Percentiles rank a stretch among this genome's conserved stretches.
Conservation (phyloP, 2,888 invertebrate genomes). For the Crioceris asparagi region DNA sequence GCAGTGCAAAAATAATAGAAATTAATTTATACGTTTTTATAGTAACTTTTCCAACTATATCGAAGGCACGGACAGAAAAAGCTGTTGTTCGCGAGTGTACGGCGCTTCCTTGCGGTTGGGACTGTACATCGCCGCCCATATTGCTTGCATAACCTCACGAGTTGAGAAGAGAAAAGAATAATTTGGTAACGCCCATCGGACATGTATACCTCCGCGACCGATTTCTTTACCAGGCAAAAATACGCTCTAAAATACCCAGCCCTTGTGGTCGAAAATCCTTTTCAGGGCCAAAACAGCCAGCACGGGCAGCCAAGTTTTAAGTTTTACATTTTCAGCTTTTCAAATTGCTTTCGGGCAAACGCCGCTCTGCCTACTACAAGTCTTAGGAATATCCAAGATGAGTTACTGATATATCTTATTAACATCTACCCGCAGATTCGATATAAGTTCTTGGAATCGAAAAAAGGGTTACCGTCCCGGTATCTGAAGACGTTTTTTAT, state of each 20-base stretch:
- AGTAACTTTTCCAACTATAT: too few species aligned
- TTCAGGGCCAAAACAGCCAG: too few species aligned
- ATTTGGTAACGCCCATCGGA: slow-evolving; percentile 41
- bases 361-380: slow-evolving; percentile 28
- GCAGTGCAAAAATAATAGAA: too few species aligned
- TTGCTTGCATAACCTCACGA: slow-evolving; percentile 42
- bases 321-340: slow-evolving; percentile 34
- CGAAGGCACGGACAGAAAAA: too few species aligned
- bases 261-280: slow-evolving; percentile 25
- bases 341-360: slow-evolving; percentile 36
- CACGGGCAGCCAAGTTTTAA: slow-evolving; percentile 22
- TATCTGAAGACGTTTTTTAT: too few species aligned
- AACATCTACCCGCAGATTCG: too few species aligned
- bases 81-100: slow-evolving; percentile 15
- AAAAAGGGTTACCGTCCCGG: too few species aligned
- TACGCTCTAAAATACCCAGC: slow-evolving; percentile 30
- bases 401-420: slow-evolving; percentile 10
- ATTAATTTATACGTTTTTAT: too few species aligned
- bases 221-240: slow-evolving; percentile 38
- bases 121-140: slow-evolving; percentile 40
- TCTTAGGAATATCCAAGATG: slow-evolving; percentile 19
- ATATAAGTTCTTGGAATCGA: too few species aligned
- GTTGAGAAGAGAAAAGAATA: slow-evolving; percentile 41
- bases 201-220: slow-evolving; percentile 39
- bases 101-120: slow-evolving; percentile 16